Percentiles rank a stretch among this genome's conserved stretches.
Evolutionary conservation across 2,888 invertebrate species (phyloP).

Genomic region (Drosophila neonasuta): DNA sequence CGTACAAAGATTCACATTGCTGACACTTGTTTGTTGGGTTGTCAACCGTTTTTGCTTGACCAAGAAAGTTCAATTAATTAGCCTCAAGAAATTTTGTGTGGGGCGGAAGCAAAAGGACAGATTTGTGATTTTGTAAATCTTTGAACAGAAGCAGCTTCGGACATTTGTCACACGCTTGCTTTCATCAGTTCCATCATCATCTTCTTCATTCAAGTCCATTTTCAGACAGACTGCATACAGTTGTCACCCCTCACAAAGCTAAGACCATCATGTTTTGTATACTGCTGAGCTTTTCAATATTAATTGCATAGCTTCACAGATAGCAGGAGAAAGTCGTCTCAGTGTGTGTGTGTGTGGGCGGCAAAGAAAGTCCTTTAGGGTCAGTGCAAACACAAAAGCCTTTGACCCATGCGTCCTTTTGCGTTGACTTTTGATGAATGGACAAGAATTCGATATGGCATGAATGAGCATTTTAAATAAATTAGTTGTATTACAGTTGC

Average conservation of each 20-base stretch:
- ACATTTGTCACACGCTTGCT: constrained; percentile 74
- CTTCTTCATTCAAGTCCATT: constrained; percentile 5
- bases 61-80: constrained; percentile 66
- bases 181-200: constrained; percentile 65
- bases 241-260: constrained; percentile 25
- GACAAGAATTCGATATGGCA: constrained; percentile 71
- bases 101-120: constrained; percentile 6
- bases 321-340: constrained; percentile 16
- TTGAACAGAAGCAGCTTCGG: constrained; percentile 38
- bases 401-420: constrained; percentile 67
- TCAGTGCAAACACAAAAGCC: constrained; percentile 62
- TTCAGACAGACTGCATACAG: constrained; percentile 4
- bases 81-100: constrained; percentile 30
- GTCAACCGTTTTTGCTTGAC: constrained; percentile 22
- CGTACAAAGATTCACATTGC: constrained; percentile 14
- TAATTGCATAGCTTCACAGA: constrained; percentile 65
- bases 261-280: constrained; percentile 26
- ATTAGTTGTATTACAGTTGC: constrained; percentile 71
- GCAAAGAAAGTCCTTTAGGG: constrained; percentile 40
- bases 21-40: constrained; percentile 15
- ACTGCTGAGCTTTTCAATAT: constrained; percentile 68
- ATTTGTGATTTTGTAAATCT: constrained; percentile 54
- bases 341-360: background rate
- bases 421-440: constrained; percentile 75
- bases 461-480: constrained; percentile 77